Evolutionary conservation across 2,113 vertebrate species (phyloP).

Genomic region (Cepphus grylle): DNA sequence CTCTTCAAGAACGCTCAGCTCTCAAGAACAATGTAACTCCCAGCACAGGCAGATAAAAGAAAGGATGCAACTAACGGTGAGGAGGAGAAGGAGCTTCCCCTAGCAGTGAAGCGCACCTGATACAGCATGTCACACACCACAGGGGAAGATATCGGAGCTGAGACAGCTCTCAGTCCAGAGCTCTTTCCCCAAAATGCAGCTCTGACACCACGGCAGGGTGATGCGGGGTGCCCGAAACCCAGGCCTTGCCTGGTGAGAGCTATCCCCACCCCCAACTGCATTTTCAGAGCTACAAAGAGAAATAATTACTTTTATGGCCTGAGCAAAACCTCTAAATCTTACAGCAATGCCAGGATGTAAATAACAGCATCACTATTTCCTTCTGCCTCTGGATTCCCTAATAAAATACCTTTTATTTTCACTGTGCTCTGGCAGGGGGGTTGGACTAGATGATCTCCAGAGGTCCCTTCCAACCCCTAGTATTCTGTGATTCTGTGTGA

Average conservation of each 20-base stretch:
- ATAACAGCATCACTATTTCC: background rate
- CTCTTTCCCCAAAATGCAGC: background rate
- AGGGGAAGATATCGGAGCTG: background rate
- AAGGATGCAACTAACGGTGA: background rate
- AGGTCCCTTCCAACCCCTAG: too few species aligned
- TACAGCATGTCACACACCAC: fast-evolving
- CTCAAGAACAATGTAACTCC: background rate
- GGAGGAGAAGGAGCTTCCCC: background rate
- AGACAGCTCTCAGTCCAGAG: background rate
- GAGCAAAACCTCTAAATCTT: background rate
- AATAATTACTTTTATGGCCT: background rate
- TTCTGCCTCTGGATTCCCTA: background rate
- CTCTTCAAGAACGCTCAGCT: background rate
- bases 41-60: background rate
- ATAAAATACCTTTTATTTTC: background rate
- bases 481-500: too few species aligned
- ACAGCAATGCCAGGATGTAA: background rate
- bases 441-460: too few species aligned
- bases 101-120: fast-evolving
- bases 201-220: background rate
- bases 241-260: background rate
- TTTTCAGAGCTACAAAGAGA: background rate
- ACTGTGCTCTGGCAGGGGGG: too few species aligned
- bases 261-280: fast-evolving
- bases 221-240: fast-evolving